Conservation (phyloP, 2,888 invertebrate species). For the Hirudinaria manillensis region DNA sequence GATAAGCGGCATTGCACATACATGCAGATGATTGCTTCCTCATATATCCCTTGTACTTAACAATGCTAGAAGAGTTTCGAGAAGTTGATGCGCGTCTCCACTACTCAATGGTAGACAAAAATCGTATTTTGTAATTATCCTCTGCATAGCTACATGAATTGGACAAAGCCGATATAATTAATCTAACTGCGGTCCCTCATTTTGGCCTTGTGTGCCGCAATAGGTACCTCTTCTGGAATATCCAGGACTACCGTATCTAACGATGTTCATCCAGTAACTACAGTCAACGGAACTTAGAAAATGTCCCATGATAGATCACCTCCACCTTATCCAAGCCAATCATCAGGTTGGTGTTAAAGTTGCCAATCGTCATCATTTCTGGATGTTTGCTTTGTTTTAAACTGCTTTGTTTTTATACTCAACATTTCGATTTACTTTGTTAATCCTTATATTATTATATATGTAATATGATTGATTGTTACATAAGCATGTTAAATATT, state of each 20-base stretch:
- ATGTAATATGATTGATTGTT: neutral
- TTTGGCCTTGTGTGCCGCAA: neutral
- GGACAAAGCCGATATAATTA: neutral
- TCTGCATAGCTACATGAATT: neutral
- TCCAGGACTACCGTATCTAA: too few species aligned
- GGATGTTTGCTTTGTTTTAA: too few species aligned
- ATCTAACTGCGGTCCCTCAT: neutral
- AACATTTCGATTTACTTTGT: too few species aligned
- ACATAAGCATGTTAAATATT: too few species aligned
- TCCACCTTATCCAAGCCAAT: neutral
- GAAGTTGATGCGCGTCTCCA: neutral
- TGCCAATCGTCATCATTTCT: too few species aligned
- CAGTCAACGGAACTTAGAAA: neutral
- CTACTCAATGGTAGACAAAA: neutral
- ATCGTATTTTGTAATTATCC: neutral
- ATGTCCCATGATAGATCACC: constrained; percentile 1
- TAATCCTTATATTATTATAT: too few species aligned
- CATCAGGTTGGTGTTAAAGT: neutral
- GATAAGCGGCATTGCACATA: too few species aligned
- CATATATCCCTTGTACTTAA: neutral
- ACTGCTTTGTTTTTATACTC: too few species aligned
- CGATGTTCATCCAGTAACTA: neutral
- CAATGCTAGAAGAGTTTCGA: neutral
- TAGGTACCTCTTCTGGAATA: neutral
- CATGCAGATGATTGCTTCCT: too few species aligned